Evolutionary conservation across 2,888 invertebrate genomes (phyloP).

Genomic region (Trichopoda pennipes): DNA sequence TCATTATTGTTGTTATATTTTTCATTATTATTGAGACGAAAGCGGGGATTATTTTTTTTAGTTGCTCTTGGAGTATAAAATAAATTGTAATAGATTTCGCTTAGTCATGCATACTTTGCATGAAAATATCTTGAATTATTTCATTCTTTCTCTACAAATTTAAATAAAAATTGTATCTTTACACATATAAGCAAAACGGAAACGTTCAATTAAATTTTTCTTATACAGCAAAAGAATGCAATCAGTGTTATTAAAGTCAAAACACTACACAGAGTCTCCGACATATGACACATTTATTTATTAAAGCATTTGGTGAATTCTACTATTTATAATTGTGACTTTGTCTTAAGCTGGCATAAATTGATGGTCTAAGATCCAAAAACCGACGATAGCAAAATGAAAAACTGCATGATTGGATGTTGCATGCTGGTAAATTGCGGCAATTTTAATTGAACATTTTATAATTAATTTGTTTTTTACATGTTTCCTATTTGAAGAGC

Average conservation of each 20-base stretch:
- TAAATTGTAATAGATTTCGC: not conserved
- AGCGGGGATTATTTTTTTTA: too few relatives aligned
- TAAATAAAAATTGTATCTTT: not conserved
- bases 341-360: not conserved
- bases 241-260: slow-evolving; percentile 52
- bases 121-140: not conserved
- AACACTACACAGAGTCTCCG: slow-evolving; percentile 36
- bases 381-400: slow-evolving; percentile 21
- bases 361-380: not conserved
- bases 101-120: not conserved
- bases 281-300: slow-evolving; percentile 17
- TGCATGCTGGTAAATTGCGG: slow-evolving; percentile 44
- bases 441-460: slow-evolving; percentile 54
- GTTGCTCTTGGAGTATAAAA: not conserved
- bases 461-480: slow-evolving; percentile 53
- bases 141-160: not conserved
- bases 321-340: not conserved
- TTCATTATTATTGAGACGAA: not conserved
- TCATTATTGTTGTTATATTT: not conserved
- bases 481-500: not conserved
- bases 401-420: slow-evolving; percentile 13
- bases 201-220: slow-evolving; percentile 47
- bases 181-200: slow-evolving; percentile 38
- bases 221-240: slow-evolving; percentile 39
- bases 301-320: slow-evolving; percentile 6